Evolutionary conservation across 2,888 invertebrate species (phyloP), one percentile per base, ranked within the genome.

Genomic region (Theodoxus fluviatilis): DNA sequence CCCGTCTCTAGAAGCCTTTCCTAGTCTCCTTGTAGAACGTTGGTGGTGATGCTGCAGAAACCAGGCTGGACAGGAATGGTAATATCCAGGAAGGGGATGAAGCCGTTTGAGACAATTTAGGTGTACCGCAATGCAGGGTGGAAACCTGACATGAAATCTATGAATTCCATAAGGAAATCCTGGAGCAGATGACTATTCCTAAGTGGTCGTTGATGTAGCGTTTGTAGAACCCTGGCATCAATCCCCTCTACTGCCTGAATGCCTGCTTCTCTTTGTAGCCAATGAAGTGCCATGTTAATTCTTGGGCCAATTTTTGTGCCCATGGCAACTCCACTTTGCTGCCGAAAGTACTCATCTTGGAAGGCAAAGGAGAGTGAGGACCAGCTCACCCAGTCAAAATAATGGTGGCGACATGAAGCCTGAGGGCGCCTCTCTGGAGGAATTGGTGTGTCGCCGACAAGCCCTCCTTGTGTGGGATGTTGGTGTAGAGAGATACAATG

Each of bases 11-110:
- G n/a, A n/a, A n/a, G n/a, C n/a, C n/a, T n/a, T n/a, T n/a, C n/a
- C n/a, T n/a, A n/a, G n/a, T n/a, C n/a, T n/a, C 35, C 35, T 33
- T 59, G 35, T 33, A 25, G 33, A n/a, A 59, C 33, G n/a, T 33
- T 25, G 35, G 59, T 59, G 3, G 31, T n/a, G 31, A 59, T 28
- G 59, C 33, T 33, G n/a, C n/a, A 25, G 35, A 3, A 12, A 1
- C n/a, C 35, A 59, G 31, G 33, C n/a, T 3, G 4, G 35, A 59
- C 35, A 4, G n/a, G 18, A n/a, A 59, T 3, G 3, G 3, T 6
- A 22, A 59, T 28, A 15, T 33, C 59, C 7, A 35, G 59, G 59
- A 59, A 59, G 59, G 59, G 59, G 33, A 59, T 33, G 15, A 35
- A 59, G 7, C 12, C n/a, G 31, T 4, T 15, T n/a, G 59, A 59